Evolutionary conservation across 2,888 invertebrate species (phyloP).

Genomic region (Cheilosia urbana): DNA sequence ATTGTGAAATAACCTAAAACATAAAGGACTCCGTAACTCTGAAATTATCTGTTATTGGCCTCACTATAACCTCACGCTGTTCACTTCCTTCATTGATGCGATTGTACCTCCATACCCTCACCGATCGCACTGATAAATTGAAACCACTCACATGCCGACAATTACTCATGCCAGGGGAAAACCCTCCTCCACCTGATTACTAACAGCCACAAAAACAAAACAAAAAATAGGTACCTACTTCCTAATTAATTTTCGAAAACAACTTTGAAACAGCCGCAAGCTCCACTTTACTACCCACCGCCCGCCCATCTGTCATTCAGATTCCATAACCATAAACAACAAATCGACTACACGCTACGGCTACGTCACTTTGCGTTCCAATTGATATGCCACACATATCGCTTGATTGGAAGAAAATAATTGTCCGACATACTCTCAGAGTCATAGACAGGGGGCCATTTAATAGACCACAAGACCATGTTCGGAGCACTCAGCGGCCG

Average conservation of each 20-base stretch:
- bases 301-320: slow-evolving; percentile 32
- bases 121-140: no score
- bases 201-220: slow-evolving; percentile 22
- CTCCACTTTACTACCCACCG: slow-evolving; percentile 31
- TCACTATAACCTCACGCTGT: no score
- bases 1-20: no score
- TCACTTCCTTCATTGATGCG: no score
- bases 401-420: slow-evolving; percentile 67
- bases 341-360: slow-evolving; percentile 58
- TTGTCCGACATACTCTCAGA: slow-evolving; percentile 54
- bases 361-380: slow-evolving; percentile 63
- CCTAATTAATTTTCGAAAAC: slow-evolving; percentile 49
- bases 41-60: no score
- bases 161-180: slow-evolving; percentile 48
- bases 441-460: slow-evolving; percentile 43
- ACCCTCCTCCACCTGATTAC: slow-evolving; percentile 44
- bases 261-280: slow-evolving; percentile 11
- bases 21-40: no score
- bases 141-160: background rate
- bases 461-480: slow-evolving; percentile 54
- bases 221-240: slow-evolving; percentile 22
- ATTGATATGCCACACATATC: slow-evolving; percentile 71
- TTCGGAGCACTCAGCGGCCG: slow-evolving; percentile 57
- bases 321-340: slow-evolving; percentile 64
- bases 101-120: no score